A percentile compares a stretch with the other conserved stretches of the same genome.
Conservation (phyloP, 1,140 invertebrate genomes). For the Melanaphis sacchari region DNA sequence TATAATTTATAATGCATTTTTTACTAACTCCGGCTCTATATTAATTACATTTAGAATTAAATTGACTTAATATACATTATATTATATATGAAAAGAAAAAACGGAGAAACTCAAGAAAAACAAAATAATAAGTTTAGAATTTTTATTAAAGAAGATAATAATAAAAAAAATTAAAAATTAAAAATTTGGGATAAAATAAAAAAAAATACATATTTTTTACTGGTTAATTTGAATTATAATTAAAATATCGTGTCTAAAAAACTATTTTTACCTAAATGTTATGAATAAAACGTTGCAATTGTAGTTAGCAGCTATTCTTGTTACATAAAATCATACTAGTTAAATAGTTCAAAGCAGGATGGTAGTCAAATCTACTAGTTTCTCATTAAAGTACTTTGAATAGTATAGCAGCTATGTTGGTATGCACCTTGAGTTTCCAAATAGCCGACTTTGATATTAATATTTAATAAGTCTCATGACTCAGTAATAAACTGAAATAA, state of each 20-base stretch:
- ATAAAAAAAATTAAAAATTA: not conserved
- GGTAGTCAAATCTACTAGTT: not conserved
- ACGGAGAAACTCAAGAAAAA: too few species aligned
- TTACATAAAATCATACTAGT: not conserved
- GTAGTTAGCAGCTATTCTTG: not conserved
- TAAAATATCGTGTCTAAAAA: not conserved
- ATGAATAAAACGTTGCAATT: not conserved
- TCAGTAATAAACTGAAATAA: slow-evolving; percentile 4
- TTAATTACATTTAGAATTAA: too few species aligned
- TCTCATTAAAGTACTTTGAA: not conserved
- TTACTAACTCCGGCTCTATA: not conserved
- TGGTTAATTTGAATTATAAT: not conserved
- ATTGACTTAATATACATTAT: too few species aligned
- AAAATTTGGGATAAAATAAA: not conserved
- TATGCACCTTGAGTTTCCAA: not conserved
- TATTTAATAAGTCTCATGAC: not conserved
- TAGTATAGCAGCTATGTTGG: too few species aligned
- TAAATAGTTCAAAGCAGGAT: not conserved
- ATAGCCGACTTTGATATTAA: not conserved
- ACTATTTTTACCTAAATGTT: not conserved
- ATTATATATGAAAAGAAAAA: too few species aligned
- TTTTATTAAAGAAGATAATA: not conserved
- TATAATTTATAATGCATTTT: not conserved
- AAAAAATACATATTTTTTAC: not conserved
- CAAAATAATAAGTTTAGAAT: too few species aligned